Evolutionary conservation across 2,888 invertebrate species (phyloP).

Genomic region (Agriopis leucophaearia): DNA sequence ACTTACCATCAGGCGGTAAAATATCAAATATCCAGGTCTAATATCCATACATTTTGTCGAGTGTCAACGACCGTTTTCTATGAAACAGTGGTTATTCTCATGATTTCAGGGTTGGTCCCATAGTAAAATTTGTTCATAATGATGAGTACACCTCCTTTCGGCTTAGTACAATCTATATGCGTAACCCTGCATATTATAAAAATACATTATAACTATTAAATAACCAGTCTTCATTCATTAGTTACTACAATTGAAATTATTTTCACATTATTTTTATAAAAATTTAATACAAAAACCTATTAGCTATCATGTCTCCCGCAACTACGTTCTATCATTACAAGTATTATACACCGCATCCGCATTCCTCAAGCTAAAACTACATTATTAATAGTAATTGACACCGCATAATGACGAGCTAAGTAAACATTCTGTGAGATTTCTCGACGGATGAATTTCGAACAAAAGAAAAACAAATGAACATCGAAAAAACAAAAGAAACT

Average conservation of each 20-base stretch:
- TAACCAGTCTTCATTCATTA: neutral
- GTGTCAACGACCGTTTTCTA: too few relatives aligned
- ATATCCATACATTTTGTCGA: too few relatives aligned
- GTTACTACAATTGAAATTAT: slow-evolving; percentile 10
- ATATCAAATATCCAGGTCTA: too few relatives aligned
- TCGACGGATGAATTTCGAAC: neutral
- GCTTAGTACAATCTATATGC: too few relatives aligned
- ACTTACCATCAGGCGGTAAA: too few relatives aligned
- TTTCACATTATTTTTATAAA: slow-evolving; percentile 4
- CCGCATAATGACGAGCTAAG: slow-evolving; percentile 25
- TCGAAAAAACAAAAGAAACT: too few relatives aligned
- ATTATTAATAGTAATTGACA: slow-evolving; percentile 27
- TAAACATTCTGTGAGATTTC: slow-evolving; percentile 23
- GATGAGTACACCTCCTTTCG: too few relatives aligned
- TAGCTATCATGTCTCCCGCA: slow-evolving; percentile 7
- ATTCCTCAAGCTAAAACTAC: slow-evolving; percentile 29
- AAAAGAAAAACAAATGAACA: too few relatives aligned
- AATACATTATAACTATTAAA: neutral
- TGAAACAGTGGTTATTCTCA: too few relatives aligned
- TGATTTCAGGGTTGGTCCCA: too few relatives aligned
- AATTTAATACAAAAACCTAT: slow-evolving; percentile 11
- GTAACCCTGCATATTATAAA: too few relatives aligned
- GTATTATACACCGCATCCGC: slow-evolving; percentile 27
- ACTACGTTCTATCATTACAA: slow-evolving; percentile 7
- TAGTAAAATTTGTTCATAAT: too few relatives aligned